Base-by-base conservation (phyloP, 2,797 vertebrate species). In the Syndactyla subalaris region DNA sequence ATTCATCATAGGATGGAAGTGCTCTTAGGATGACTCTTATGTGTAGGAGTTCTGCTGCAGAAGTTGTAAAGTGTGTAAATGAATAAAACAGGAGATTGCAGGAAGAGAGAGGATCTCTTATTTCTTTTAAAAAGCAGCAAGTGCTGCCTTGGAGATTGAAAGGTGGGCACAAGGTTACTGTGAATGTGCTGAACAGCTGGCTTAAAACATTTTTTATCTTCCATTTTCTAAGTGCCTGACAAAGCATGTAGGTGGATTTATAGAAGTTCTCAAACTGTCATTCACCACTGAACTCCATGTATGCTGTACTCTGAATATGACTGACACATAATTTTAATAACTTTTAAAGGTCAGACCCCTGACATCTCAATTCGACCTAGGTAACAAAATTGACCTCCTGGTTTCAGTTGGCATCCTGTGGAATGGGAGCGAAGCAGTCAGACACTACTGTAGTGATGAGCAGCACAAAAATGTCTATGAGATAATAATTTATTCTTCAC, bases 1-100 rank as follows among this genome's bases (percentile, higher is more conserved):
- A 61, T 78, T 79, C 71, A 63, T 32, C 3, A 26, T 17, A 88
- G 92, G 81, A 46, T 94, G 72, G 59, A 91, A 89, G 63, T 67
- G 67, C 78, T 94, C 59, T 83, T 91, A 87, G 84, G 57, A 92
- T 92, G 88, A 89, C 74, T 91, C 72, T 76, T 73, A 55, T 1
- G 41, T 59, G 93, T 95, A 63, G 95, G 95, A 84, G 92, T 95
- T 93, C 34, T 94, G 34, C 81, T 91, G 83, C 59, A 76, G 45
- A 82, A 95, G 63, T 92, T 94, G 92, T 94, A 71, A 91, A 95
- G 55, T 48, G 39, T 83, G 45, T 89, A 87, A 93, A 94, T 71
- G 71, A 93, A 91, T 88, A 86, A 76, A 81, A 66, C 12, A 71
- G 83, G 77, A 90, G 80, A 76, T 27, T 63, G 52, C 34, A 68